Conservation (phyloP, 2,113 vertebrate genomes). For the Rhadina sibilatrix region DNA sequence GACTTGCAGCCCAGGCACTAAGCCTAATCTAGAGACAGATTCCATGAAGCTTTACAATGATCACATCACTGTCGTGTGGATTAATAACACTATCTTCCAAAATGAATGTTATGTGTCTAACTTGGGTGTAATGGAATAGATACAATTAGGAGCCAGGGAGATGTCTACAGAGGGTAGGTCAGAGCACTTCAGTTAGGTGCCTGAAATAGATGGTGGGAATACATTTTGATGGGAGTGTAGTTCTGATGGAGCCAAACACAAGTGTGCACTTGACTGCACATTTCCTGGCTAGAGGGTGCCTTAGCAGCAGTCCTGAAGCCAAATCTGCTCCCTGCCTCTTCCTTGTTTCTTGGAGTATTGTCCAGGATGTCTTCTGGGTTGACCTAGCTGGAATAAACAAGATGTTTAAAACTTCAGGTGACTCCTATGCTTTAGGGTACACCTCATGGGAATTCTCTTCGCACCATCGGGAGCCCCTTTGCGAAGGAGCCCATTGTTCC, state of each 20-base stretch:
- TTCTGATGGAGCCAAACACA: background rate
- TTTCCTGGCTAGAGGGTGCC: background rate
- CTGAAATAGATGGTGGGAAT: background rate
- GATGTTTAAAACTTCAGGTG: background rate
- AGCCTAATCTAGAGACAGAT: background rate
- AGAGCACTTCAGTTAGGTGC: background rate
- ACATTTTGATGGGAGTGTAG: background rate
- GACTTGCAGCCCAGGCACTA: background rate
- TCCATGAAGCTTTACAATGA: background rate
- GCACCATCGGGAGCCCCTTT: background rate
- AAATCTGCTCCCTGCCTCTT: background rate
- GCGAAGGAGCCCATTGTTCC: rapidly evolving
- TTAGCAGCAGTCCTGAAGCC: background rate
- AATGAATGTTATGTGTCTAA: background rate
- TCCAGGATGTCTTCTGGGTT: background rate
- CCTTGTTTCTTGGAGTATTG: background rate
- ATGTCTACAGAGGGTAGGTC: background rate
- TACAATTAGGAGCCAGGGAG: background rate
- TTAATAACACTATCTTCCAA: background rate
- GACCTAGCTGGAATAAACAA: background rate
- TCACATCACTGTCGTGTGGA: background rate
- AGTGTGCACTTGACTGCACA: background rate
- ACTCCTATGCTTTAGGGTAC: background rate
- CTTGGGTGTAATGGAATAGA: background rate
- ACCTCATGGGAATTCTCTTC: background rate